Evolutionary conservation across 53 echinoderm and acorn worm species (phyloP).

Genomic region (Pentamera pediparva): DNA sequence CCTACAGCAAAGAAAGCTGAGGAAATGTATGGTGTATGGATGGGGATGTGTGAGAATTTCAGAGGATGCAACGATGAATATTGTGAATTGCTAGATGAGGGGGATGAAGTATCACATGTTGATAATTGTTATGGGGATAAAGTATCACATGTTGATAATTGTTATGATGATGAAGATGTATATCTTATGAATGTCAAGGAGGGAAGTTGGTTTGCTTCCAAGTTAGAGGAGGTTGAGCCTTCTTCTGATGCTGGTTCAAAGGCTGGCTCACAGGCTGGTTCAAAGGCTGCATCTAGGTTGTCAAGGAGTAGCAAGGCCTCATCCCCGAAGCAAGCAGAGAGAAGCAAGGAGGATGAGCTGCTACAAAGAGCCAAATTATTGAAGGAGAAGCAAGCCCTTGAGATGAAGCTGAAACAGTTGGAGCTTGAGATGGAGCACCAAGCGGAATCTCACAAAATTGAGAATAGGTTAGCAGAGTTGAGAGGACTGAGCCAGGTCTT

Average conservation of each 20-base stretch:
- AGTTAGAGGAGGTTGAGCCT: background rate
- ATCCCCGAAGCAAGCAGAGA: background rate
- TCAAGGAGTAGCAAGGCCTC: background rate
- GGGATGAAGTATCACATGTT: background rate
- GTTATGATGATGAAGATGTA: slow-evolving; percentile 28
- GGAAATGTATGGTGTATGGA: slow-evolving; percentile 30
- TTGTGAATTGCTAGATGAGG: slow-evolving; percentile 23
- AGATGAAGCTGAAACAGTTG: background rate
- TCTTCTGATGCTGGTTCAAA: background rate
- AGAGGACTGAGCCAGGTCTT: slow-evolving; percentile 2
- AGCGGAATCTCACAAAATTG: slow-evolving; percentile 2
- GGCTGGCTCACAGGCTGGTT: background rate
- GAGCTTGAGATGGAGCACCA: background rate
- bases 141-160: slow-evolving; percentile 5
- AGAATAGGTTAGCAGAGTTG: background rate
- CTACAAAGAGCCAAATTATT: background rate
- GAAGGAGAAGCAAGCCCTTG: background rate
- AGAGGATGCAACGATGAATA: slow-evolving; percentile 29
- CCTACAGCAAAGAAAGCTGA: slow-evolving; percentile 21
- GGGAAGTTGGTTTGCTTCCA: slow-evolving; percentile 32
- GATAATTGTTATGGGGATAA: slow-evolving; percentile 27
- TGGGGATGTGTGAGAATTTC: slow-evolving; percentile 34
- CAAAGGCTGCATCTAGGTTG: no score
- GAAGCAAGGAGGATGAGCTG: background rate
- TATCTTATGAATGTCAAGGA: slow-evolving; percentile 25